Conservation (phyloP, 2,888 invertebrate species). For the Orthonychiurus folsomi region DNA sequence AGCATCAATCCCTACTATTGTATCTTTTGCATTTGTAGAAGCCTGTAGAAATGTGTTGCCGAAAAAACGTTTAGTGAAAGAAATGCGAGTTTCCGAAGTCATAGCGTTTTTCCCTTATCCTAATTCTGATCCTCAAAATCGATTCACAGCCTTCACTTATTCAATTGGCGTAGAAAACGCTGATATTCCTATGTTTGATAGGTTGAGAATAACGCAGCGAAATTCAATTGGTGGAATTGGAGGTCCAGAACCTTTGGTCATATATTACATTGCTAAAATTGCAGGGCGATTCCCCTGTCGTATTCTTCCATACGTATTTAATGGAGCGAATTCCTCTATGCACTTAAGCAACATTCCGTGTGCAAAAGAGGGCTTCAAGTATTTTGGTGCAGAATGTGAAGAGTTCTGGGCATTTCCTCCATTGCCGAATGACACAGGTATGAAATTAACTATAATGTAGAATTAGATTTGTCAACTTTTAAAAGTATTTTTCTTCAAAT, state of each 20-base stretch:
- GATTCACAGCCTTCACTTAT: not conserved
- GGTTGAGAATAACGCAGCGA: not conserved
- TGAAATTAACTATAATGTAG: not conserved
- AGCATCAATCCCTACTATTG: not conserved
- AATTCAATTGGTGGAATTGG: not conserved
- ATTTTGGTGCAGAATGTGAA: not conserved
- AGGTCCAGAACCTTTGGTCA: not conserved
- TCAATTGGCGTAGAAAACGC: not conserved
- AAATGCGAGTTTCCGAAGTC: not conserved
- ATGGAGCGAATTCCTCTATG: not conserved
- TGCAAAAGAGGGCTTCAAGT: not conserved
- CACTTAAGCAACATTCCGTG: not conserved
- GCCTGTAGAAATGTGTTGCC: not conserved
- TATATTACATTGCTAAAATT: not conserved
- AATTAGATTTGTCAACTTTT: too few relatives aligned
- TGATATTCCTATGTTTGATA: not conserved
- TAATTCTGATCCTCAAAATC: not conserved
- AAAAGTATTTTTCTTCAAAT: not conserved
- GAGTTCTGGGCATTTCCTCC: not conserved
- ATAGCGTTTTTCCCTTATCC: not conserved
- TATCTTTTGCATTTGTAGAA: not conserved
- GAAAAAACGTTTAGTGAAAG: not conserved
- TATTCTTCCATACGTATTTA: not conserved
- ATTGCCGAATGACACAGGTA: not conserved
- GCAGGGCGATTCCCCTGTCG: not conserved